Percentiles rank a stretch among this genome's conserved stretches.
Conservation (phyloP, 2,113 vertebrate genomes). For the Dolichallabes microphthalmus region DNA sequence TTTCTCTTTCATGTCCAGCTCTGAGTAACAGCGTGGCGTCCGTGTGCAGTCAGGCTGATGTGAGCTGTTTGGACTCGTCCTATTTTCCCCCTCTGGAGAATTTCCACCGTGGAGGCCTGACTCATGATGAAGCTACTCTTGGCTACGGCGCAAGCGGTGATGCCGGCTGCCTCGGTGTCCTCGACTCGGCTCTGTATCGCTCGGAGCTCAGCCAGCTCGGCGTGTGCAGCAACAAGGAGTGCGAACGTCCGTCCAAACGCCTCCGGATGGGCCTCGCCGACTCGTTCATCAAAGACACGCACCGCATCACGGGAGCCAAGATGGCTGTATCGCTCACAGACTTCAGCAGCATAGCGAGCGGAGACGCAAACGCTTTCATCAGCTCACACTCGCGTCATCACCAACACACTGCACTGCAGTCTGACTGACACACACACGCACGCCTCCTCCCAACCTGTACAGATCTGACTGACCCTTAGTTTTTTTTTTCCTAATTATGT, state of each 20-base stretch:
- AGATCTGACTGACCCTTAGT: constrained; percentile 90
- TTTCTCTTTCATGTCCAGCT: constrained; percentile 69
- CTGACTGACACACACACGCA: constrained; percentile 82
- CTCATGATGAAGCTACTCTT: constrained; percentile 82
- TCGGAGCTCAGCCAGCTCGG: constrained; percentile 84
- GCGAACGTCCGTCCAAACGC: constrained; percentile 89
- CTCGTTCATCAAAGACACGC: constrained; percentile 88
- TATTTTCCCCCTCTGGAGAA: constrained; percentile 84
- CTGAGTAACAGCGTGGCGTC: constrained; percentile 88
- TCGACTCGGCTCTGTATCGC: constrained; percentile 92
- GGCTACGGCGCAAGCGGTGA: constrained; percentile 85
- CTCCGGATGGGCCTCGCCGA: constrained; percentile 93
- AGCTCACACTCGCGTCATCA: constrained; percentile 85
- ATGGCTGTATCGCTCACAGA: constrained; percentile 97
- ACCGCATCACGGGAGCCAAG: constrained; percentile 91
- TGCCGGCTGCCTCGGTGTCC: constrained; percentile 91
- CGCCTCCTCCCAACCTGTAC: constrained; percentile 77
- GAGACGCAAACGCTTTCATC: constrained; percentile 88
- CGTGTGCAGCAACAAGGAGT: constrained; percentile 84
- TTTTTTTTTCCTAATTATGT: constrained; percentile 75
- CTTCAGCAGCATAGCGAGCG: constrained; percentile 87
- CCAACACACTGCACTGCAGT: constrained; percentile 91
- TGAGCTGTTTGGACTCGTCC: constrained; percentile 85
- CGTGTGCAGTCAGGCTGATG: constrained; percentile 82
- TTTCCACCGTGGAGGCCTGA: constrained; percentile 83